Evolutionary conservation across 2,797 vertebrate species (phyloP), one percentile per base, ranked within the genome.

Genomic region (Artibeus jamaicensis): DNA sequence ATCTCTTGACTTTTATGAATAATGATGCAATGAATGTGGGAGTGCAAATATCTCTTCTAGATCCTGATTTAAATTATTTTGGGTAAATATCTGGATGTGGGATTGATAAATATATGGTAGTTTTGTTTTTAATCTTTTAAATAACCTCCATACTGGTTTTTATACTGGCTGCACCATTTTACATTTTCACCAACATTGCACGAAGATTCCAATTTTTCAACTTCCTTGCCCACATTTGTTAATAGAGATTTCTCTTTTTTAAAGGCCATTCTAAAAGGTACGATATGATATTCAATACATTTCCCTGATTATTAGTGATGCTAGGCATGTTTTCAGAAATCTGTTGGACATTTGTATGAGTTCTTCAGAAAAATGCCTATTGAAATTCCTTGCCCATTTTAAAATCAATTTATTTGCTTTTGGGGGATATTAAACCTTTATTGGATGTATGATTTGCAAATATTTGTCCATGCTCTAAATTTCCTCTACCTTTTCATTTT

Each of bases 61-160:
- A 89, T 74, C 37, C 24, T 93, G 70, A 68, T 67, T 76, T 93
- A 76, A 93, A 76, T 89, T 48, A 15, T 90, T 62, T 70, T 71
- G 73, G 22, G 42, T 70, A 89, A 94, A 59, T 62, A 85, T 9
- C 62, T 44, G 70, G 26, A 85, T 78, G 29, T 85, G 15, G 26
- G 26, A 84, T 77, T 57, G 29, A 73, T 94, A 81, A 68, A 84
- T 21, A 77, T 70, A 42, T 59, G 44, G 7, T 73, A 81, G 44
- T 81, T 81, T 34, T 62, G 87, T 50, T 70, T 85, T 77, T 89
- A 76, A 84, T 9, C 77, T 85, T 81, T 78, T 68, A 4, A 46
- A 26, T 34, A 89, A 89, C 29, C 15, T 85, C 32, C 65, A n/a
- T 93, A 78, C 71, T 94, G 34, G 90, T 70, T 78, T 70, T 44